Percentiles rank a stretch among this genome's conserved stretches.
Conservation (phyloP, 1,140 invertebrate species). For the Drosophila tropicalis region DNA sequence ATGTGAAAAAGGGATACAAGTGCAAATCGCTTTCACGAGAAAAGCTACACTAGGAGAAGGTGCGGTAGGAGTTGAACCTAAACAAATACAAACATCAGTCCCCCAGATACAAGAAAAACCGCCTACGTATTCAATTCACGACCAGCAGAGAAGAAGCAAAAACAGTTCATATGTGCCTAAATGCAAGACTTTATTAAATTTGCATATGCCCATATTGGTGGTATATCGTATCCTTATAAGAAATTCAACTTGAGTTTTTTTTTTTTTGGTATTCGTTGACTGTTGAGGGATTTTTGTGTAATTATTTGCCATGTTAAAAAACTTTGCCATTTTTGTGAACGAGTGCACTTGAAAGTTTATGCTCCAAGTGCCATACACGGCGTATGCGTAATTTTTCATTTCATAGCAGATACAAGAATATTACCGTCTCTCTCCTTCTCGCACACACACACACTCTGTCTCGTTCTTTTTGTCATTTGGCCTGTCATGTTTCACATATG, state of each 20-base stretch:
- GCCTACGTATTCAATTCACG: not conserved
- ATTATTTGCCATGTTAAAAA: slow-evolving; percentile 60
- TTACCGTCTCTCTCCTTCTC: slow-evolving; percentile 18
- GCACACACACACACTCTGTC: slow-evolving; percentile 12
- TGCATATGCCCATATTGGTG: slow-evolving; percentile 53
- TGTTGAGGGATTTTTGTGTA: slow-evolving; percentile 22
- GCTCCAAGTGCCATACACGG: slow-evolving; percentile 59
- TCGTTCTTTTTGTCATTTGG: not conserved
- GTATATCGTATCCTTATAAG: slow-evolving; percentile 3
- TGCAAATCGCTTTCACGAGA: slow-evolving; percentile 26
- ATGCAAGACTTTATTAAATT: slow-evolving; percentile 45
- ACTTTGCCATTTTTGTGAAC: slow-evolving; percentile 59
- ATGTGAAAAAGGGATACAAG: slow-evolving; percentile 71
- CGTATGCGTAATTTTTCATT: slow-evolving; percentile 74
- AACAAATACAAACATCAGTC: slow-evolving; percentile 48
- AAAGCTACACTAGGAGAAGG: not conserved
- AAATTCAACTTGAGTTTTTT: slow-evolving; percentile 27
- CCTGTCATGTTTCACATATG: slow-evolving; percentile 67
- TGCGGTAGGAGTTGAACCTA: slow-evolving; percentile 37
- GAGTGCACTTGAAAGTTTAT: slow-evolving; percentile 64
- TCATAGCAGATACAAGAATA: slow-evolving; percentile 34
- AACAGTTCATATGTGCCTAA: slow-evolving; percentile 41
- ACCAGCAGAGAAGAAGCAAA: slow-evolving; percentile 8
- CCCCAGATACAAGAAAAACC: not conserved
- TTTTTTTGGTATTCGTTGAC: not conserved